Evolutionary conservation across 2,113 vertebrate genomes (phyloP).

Genomic region (Campylomormyrus tamandua): DNA sequence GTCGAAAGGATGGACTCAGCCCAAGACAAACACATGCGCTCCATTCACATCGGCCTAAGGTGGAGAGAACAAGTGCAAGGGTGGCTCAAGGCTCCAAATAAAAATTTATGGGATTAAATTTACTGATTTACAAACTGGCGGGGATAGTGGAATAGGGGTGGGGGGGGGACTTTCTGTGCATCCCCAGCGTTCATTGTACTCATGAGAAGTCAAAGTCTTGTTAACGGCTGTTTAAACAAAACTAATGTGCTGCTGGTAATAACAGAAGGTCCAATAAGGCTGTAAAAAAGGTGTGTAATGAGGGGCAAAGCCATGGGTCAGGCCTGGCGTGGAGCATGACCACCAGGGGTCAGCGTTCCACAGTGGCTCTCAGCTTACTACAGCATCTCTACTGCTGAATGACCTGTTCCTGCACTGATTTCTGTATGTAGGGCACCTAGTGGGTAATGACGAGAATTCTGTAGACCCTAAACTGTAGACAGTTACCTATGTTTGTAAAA

Average conservation of each 20-base stretch:
- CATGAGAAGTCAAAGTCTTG: constrained; percentile 39
- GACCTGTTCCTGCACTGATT: not conserved
- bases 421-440: not conserved
- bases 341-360: not conserved
- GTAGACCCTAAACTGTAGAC: not conserved
- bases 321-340: not conserved
- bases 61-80: constrained; percentile 29
- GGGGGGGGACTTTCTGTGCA: constrained; percentile 36
- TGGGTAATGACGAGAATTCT: not conserved
- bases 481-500: not conserved
- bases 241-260: constrained; percentile 35
- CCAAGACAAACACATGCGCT: constrained; percentile 55
- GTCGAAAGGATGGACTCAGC: constrained; percentile 34
- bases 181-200: constrained; percentile 35
- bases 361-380: too few species aligned
- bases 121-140: constrained; percentile 40
- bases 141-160: constrained; percentile 26
- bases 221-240: constrained; percentile 54
- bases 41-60: constrained; percentile 36
- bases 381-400: not conserved
- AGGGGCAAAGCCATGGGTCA: constrained; percentile 16
- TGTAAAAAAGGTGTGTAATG: constrained; percentile 33
- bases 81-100: constrained; percentile 35
- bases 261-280: constrained; percentile 28
- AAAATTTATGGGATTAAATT: constrained; percentile 37